Base-by-base conservation (phyloP, 2,797 vertebrate genomes). In the Schizopygopsis pylzovi region DNA sequence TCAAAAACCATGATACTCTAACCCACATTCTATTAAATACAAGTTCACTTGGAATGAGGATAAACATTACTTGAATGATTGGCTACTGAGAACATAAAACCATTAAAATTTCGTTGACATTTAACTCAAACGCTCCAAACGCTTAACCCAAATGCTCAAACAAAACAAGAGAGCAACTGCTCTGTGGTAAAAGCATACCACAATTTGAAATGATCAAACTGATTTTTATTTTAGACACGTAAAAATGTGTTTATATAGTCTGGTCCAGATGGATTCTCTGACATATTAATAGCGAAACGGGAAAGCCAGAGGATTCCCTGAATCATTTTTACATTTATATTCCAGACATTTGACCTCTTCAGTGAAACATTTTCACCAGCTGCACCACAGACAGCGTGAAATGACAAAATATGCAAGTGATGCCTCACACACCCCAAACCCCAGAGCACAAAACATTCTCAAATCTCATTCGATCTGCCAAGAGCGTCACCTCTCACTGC, bases 391-490 rank as follows among this genome's bases (percentile, higher is more conserved):
- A n/a, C 68, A 79, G 65, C 43, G 70, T 84, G 77, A 73, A 52
- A 83, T 73, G 68, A 83, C 61, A 82, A 85, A 86, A 87, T 81
- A 79, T 47, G 75, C 43, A 63, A 49, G 82, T 49, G 65, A 84
- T 79, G 59, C 65, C 56, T 83, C 22, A 43, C 56, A 72, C 54
- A 8, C 59, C 2, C 65, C 43, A 73, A 84, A 77, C 71, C 79
- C 70, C 71, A 33, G 49, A 75, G 65, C 79, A 47, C 13, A 37
- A 68, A 85, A 81, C 84, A 86, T 75, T 49, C 79, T 87, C 76
- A 79, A 87, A 86, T 87, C 75, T 90, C 82, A 79, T 54, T 65
- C 28, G 61, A 83, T 85, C 81, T 83, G 77, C 84, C 85, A 86
- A 73, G 75, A 90, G 84, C 61, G 63, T 80, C 37, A 71, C 85